Base-by-base conservation (phyloP, 2,888 invertebrate genomes). In the Deilephila elpenor region DNA sequence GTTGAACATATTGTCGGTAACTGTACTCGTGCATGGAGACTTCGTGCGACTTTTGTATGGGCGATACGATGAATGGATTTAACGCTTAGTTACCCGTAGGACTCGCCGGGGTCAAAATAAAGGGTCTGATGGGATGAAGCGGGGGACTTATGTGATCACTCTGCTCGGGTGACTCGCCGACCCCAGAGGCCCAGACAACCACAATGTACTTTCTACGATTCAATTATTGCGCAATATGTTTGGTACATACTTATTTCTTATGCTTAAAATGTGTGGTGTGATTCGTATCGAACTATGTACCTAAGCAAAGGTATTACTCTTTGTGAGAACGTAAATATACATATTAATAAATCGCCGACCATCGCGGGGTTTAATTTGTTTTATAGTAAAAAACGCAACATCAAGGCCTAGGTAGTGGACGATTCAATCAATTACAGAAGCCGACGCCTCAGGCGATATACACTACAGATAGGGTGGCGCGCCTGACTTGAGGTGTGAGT, bases 371-470 rank as follows among this genome's bases (percentile, higher is more conserved):
- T 20, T 44, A 29, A 20, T 60, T 29, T 17, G 25, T 60, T 60
- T 60, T 29, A 11, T 59, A 59, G n/a, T 37, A 25, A 64, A 59
- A 71, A 72, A 72, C 25, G 56, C 37, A 37, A 56, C 53, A 62
- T 59, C 8, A 59, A 17, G 53, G 72, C 67, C 59, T 59, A 44
- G 59, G n/a, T 59, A 19, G 34, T 73, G 88, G 89, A 92, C 88
- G 86, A 91, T 93, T 93, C 93, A 93, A 94, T 94, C 93, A 92
- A 93, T 94, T 94, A 93, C 89, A 87, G 83, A 84, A 86, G 81
- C 89, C 85, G 90, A 89, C 91, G 90, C 91, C 89, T 89, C 84
- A 78, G 81, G 88, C 91, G 90, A 89, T 92, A 86, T 88, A 86
- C 86, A 83, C 80, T 85, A 86, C 78, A 88, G 89, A 91, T 91